Evolutionary conservation across 2,797 vertebrate genomes (phyloP).

Genomic region (Squalus acanthias): DNA sequence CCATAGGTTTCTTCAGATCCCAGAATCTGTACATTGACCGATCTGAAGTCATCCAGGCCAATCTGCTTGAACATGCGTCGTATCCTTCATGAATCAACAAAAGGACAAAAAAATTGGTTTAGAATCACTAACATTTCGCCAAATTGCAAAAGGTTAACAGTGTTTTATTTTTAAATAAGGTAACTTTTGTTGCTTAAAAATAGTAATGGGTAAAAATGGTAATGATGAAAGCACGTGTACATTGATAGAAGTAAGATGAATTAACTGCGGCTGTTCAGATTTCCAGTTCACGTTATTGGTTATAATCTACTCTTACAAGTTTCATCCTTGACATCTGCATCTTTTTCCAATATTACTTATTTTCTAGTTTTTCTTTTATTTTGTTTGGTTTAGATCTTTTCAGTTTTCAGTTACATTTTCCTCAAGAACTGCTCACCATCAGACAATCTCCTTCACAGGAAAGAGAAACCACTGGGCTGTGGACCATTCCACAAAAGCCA

Average conservation of each 20-base stretch:
- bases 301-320: background rate
- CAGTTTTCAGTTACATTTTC: background rate
- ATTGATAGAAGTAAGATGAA: background rate
- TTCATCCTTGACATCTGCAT: background rate
- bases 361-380: background rate
- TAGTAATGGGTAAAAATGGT: background rate
- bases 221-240: background rate
- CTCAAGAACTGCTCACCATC: background rate
- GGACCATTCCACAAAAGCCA: background rate
- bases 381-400: background rate
- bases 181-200: background rate
- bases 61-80: slow-evolving; percentile 68
- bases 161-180: background rate
- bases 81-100: slow-evolving; percentile 54
- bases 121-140: background rate
- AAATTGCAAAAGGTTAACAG: background rate
- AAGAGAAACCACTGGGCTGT: background rate
- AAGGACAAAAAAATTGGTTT: background rate
- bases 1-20: slow-evolving; percentile 79
- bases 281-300: background rate
- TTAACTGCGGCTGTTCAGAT: background rate
- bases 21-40: slow-evolving; percentile 72
- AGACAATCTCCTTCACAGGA: background rate
- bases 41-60: slow-evolving; percentile 69
- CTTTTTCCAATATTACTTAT: background rate